Conservation (phyloP, 2,113 vertebrate species). For the Hippoglossus stenolepis region DNA sequence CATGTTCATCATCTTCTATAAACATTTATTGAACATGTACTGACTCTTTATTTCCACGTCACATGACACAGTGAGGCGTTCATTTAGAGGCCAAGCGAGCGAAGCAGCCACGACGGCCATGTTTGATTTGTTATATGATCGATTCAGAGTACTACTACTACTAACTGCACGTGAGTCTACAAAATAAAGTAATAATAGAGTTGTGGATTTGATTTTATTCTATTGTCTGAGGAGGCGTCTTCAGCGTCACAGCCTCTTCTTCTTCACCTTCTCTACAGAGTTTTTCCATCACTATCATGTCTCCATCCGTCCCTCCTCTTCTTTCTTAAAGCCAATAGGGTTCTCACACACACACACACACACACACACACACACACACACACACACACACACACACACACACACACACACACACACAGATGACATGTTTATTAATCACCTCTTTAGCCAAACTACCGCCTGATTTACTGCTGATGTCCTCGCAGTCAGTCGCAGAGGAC, state of each 20-base stretch:
- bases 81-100: no score
- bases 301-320: neutral
- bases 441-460: slow-evolving; percentile 48
- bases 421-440: slow-evolving; percentile 72
- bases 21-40: no score
- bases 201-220: no score
- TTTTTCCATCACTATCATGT: neutral
- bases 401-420: slow-evolving; percentile 29
- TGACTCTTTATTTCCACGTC: no score
- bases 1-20: no score
- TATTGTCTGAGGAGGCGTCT: neutral
- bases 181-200: no score
- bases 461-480: slow-evolving; percentile 68
- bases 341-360: slow-evolving; percentile 16
- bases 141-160: no score
- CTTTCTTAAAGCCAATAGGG: slow-evolving; percentile 19
- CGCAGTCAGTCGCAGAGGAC: slow-evolving; percentile 51
- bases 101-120: no score
- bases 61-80: no score
- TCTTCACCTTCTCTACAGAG: no score
- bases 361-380: slow-evolving; percentile 21
- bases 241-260: neutral
- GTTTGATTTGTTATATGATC: no score
- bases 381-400: slow-evolving; percentile 14
- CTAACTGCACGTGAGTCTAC: no score